Evolutionary conservation across 2,797 vertebrate species (phyloP), one percentile per base, ranked within the genome.

Genomic region (Sebastes cheni): DNA sequence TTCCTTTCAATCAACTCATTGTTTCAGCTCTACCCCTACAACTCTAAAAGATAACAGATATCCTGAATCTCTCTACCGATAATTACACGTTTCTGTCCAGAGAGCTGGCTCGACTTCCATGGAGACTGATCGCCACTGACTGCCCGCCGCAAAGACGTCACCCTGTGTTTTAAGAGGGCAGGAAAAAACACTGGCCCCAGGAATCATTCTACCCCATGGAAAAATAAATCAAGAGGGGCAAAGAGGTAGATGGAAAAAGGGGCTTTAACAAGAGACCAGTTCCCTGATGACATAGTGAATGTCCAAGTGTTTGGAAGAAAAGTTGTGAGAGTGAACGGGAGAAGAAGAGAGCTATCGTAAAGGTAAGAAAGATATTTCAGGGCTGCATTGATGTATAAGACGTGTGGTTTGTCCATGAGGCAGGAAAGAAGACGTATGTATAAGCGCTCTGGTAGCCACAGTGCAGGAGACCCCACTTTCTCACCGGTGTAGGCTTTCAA

Each of bases 401-500:
- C 20, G 52, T 74, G 62, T 22, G n/a, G 76, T 82, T 89, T 72
- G 69, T 79, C 71, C 42, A 67, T 9, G n/a, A 58, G 27, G 60
- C 50, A 72, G 69, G 84, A 80, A 85, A 83, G 85, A 66, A 69
- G 61, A 86, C 34, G 69, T 68, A 68, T 72, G 77, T 71, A 65
- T 34, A 36, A 74, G 14, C n/a, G 6, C 71, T 81, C 58, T 60
- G 16, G 72, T 54, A 60, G 73, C 59, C 36, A 14, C 79, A 56
- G 13, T 14, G 14, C 52, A 64, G 61, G 66, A 86, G 81, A 55
- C 79, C 60, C 22, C 2, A 22, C 81, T 90, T 91, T 94, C 92
- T 90, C 92, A 93, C 83, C 82, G 52, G 92, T 93, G 86, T 93
- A 84, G 79, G 74, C 77, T 93, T 93, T 92, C 92, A 86, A 29